Percentiles rank a stretch among this genome's conserved stretches.
phyloP scores from a whole-genome alignment of 2,888 invertebrate genomes.

The Pheosia gnoma region DNA sequence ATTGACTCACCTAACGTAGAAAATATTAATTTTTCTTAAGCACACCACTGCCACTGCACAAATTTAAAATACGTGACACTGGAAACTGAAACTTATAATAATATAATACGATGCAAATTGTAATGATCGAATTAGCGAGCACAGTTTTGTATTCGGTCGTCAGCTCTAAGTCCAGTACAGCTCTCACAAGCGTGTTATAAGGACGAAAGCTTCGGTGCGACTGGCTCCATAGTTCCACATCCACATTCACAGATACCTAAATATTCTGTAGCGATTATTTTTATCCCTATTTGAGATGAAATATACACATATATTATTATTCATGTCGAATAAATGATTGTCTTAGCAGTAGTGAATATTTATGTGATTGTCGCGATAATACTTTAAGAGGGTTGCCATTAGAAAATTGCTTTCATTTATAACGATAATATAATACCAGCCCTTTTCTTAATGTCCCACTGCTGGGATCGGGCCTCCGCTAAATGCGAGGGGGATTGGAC shows the following conservation, averaged over 20 bases:
- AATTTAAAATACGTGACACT: neutral
- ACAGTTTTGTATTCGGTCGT: neutral
- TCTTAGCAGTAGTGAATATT: neutral
- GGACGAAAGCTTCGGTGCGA: neutral
- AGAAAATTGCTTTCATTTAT: no score
- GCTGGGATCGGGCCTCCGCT: no score
- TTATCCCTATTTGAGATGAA: constrained; percentile 1
- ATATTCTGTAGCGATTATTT: constrained; percentile 4
- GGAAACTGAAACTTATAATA: neutral
- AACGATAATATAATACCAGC: no score
- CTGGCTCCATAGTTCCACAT: neutral
- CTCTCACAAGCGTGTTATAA: neutral
- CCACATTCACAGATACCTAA: neutral
- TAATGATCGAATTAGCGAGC: neutral
- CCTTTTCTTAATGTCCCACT: no score
- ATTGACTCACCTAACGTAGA: no score
- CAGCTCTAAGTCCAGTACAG: neutral
- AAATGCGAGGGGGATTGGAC: no score
- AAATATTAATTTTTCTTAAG: no score
- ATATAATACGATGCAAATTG: neutral
- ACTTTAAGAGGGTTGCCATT: no score
- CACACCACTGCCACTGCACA: neutral
- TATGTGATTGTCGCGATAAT: neutral
- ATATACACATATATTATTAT: neutral
- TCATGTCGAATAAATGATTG: constrained; percentile 1